These are phyloP conservation scores for Forbesichthys papilliferus DNA, from an alignment of 2,113 vertebrate genomes.

Conservation along the genomic window DNA sequence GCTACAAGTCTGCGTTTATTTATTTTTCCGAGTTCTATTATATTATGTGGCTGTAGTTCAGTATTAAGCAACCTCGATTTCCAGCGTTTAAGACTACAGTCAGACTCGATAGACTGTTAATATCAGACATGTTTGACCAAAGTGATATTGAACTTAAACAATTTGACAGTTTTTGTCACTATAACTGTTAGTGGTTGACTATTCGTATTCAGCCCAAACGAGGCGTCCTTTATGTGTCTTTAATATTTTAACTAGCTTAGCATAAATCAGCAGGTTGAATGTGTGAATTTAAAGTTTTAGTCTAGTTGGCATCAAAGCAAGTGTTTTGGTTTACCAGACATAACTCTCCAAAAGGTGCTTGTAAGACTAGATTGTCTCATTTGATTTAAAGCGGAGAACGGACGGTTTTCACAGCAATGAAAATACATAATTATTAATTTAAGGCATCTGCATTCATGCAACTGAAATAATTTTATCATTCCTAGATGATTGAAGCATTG, in stretches of 20 bases:
- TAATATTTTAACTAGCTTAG: conserved; percentile 3
- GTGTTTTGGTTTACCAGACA: conserved; percentile 30
- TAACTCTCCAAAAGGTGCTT: conserved; percentile 15
- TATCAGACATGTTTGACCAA: conserved; percentile 8
- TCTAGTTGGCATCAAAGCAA: conserved; percentile 6
- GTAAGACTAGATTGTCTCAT: not conserved
- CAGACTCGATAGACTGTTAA: not conserved
- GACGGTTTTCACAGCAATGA: conserved; percentile 5
- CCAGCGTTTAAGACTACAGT: conserved; percentile 22
- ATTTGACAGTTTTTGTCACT: too few relatives aligned
- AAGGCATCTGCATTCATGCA: conserved; percentile 23
- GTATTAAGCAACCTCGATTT: conserved; percentile 26
- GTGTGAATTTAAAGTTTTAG: conserved; percentile 35
- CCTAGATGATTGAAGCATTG: not conserved
- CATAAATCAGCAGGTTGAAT: conserved; percentile 26
- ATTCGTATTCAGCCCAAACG: conserved; percentile 7
- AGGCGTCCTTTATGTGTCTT: not conserved
- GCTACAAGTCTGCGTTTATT: conserved; percentile 1
- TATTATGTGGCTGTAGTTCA: conserved; percentile 22
- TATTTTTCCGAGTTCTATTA: conserved; percentile 2
- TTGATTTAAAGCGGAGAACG: not conserved
- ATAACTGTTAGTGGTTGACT: conserved; percentile 11
- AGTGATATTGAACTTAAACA: too few relatives aligned
- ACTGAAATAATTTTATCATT: conserved; percentile 12
- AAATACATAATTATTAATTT: conserved; percentile 1